phyloP scores from a whole-genome alignment of 2,888 invertebrate species.

The Noctua janthe region DNA sequence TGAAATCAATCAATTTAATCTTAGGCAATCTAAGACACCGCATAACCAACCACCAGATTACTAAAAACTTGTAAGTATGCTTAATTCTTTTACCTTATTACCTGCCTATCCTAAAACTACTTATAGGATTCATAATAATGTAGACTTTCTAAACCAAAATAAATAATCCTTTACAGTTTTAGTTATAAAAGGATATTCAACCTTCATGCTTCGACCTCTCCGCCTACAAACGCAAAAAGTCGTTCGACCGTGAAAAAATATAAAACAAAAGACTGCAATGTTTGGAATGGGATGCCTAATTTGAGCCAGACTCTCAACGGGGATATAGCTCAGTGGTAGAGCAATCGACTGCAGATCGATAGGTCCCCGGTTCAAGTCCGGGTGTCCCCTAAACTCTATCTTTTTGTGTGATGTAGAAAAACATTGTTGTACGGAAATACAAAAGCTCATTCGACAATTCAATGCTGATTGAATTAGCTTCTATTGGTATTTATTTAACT shows the following conservation, averaged over 20 bases:
- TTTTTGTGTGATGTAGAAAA: constrained; percentile 6
- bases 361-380: constrained; percentile 89
- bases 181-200: constrained; percentile 23
- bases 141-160: neutral
- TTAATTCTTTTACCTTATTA: neutral
- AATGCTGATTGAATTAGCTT: neutral
- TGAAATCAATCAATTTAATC: neutral
- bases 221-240: neutral
- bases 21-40: neutral
- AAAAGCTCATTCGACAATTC: neutral
- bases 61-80: neutral
- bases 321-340: constrained; percentile 89
- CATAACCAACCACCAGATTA: neutral
- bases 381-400: constrained; percentile 90
- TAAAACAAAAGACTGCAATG: constrained; percentile 45
- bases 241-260: constrained; percentile 28
- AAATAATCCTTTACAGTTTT: neutral
- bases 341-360: constrained; percentile 90
- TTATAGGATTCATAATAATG: neutral
- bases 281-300: constrained; percentile 21
- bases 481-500: neutral
- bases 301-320: constrained; percentile 56
- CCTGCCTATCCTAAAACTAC: neutral
- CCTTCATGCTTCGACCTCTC: neutral
- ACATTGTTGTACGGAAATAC: neutral